Evolutionary conservation across 2,888 invertebrate species (phyloP), one percentile per base, ranked within the genome.

Genomic region (Rambutsinella grinnellia): DNA sequence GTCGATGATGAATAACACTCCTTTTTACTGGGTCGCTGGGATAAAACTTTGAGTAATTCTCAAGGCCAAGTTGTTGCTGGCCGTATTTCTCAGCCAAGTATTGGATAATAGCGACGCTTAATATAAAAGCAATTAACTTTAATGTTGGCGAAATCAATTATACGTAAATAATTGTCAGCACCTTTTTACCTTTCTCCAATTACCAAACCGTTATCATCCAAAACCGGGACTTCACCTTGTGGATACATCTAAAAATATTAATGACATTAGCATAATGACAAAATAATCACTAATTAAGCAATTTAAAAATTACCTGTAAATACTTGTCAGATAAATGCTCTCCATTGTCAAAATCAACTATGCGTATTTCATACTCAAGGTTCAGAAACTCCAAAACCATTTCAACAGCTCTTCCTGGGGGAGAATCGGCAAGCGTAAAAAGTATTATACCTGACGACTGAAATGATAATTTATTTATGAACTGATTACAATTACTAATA

Each of bases 71-170:
- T 6, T 5, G 10, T 13, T 89, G 89, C 26, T 90, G 90, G 44
- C 89, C 89, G 84, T 93, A 94, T 86, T 93, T 92, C 80, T 94
- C 93, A 62, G 92, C 92, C 69, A 94, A 86, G 85, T 94, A 94
- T 86, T 92, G 91, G 21, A 89, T 85, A 81, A 90, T 90, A 0
- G 90, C 90, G 75, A 90, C 89, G 83, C 90, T 90, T 24, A 28
- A 44, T 44, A 60, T 26, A 57, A 47, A 5, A 57, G 36, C 36
- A 26, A 47, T 36, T 10, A 60, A 23, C 10, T 36, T 44, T 2
- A 36, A 57, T 57, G n/a, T 10, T 3, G 21, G 15, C 19, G 23
- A 24, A n/a, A 8, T 10, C n/a, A 15, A 13, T 60, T 5, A 3
- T n/a, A 61, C 21, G 17, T 49, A n/a, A 56, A 28, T 15, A 2